phyloP scores from a whole-genome alignment of 1,140 invertebrate genomes.

The Sitodiplosis mosellana region DNA sequence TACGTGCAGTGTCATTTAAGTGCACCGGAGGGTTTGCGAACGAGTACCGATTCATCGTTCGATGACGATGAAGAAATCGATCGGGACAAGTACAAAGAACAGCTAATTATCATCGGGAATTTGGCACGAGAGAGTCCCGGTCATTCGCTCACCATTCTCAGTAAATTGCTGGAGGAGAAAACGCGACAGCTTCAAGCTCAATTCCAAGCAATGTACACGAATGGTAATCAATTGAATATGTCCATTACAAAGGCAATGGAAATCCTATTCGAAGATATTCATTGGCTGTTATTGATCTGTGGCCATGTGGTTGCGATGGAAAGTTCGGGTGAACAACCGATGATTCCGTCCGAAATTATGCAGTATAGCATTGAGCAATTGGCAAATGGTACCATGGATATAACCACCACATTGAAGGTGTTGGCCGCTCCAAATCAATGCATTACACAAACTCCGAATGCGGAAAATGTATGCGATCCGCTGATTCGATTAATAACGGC shows the following conservation, averaged over 20 bases:
- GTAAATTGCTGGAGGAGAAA: conserved; percentile 2
- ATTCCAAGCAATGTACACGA: conserved; percentile 31
- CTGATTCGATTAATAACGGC: conserved; percentile 43
- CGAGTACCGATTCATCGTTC: conserved; percentile 10
- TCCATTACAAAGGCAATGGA: conserved; percentile 22
- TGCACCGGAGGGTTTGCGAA: conserved; percentile 39
- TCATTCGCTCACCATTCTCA: conserved; percentile 35
- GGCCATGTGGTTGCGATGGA: conserved; percentile 52
- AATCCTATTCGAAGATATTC: conserved; percentile 52
- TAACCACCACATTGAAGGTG: conserved; percentile 29
- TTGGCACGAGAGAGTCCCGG: conserved; percentile 29
- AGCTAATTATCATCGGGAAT: conserved; percentile 42
- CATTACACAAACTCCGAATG: conserved; percentile 1
- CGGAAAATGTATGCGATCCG: conserved; percentile 32
- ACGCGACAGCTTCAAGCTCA: conserved; percentile 28
- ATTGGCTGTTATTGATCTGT: conserved; percentile 55
- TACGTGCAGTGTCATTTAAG: conserved; percentile 54
- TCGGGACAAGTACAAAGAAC: conserved; percentile 42
- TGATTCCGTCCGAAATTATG: conserved; percentile 46
- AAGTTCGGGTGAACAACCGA: conserved; percentile 40
- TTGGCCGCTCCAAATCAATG: conserved; percentile 24
- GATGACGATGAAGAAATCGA: conserved; percentile 49
- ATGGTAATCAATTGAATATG: conserved; percentile 27
- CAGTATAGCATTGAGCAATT: conserved; percentile 16
- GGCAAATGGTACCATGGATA: conserved; percentile 19